phyloP scores from a whole-genome alignment of 2,888 invertebrate genomes.

The Endotricha flammealis region DNA sequence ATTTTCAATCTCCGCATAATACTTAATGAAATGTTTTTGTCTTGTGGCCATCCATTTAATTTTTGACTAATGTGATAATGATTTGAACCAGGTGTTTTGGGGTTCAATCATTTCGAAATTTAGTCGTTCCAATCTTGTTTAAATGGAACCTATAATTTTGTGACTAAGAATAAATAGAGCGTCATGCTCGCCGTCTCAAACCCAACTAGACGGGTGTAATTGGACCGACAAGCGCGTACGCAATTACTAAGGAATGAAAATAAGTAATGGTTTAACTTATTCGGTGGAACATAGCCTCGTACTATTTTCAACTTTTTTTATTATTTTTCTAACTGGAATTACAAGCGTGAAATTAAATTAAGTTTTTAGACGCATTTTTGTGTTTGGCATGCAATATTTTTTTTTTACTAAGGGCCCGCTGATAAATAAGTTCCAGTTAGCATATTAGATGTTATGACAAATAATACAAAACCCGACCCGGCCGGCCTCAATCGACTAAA shows the following conservation, averaged over 20 bases:
- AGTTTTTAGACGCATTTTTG: slow-evolving; percentile 18
- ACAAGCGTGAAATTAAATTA: slow-evolving; percentile 33
- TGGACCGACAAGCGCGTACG: slow-evolving; percentile 33
- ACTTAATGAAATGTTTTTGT: no score
- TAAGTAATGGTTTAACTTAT: slow-evolving; percentile 26
- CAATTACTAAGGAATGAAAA: slow-evolving; percentile 53
- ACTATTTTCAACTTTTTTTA: slow-evolving; percentile 16
- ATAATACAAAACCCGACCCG: no score
- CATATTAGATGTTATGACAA: no score
- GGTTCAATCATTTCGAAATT: background rate
- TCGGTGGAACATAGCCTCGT: slow-evolving; percentile 17
- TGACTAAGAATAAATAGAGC: slow-evolving; percentile 16
- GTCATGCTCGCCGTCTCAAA: slow-evolving; percentile 13
- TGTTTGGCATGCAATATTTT: background rate
- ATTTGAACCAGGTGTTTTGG: background rate
- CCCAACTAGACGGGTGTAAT: slow-evolving; percentile 28
- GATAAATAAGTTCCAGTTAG: no score
- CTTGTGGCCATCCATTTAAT: no score
- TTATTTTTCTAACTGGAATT: slow-evolving; percentile 18
- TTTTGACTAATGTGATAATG: background rate
- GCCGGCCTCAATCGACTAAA: no score
- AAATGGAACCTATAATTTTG: slow-evolving; percentile 18
- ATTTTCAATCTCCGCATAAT: no score
- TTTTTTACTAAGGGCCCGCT: no score
- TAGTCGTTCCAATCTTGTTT: slow-evolving; percentile 8